These are phyloP conservation scores for Setipinna tenuifilis DNA, from an alignment of 2,797 vertebrate genomes.

Conservation along the genomic window DNA sequence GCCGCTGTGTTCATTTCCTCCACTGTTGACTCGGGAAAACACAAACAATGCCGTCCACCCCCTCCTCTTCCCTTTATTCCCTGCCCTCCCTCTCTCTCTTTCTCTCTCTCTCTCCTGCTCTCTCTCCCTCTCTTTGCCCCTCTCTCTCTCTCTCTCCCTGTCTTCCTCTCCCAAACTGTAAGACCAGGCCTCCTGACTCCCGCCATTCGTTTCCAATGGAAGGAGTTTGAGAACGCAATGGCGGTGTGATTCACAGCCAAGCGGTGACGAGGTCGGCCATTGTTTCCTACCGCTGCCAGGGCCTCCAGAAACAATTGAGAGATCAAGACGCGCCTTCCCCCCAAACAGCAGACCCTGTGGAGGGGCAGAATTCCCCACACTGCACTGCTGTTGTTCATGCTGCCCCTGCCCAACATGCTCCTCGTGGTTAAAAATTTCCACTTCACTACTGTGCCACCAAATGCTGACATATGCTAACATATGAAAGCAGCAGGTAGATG, in stretches of 20 bases:
- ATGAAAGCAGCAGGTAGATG: too few relatives aligned
- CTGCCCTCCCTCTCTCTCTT: conserved; percentile 24
- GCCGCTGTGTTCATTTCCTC: conserved; percentile 59
- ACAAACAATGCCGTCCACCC: conserved; percentile 59
- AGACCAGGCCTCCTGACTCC: conserved; percentile 33
- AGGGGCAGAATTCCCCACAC: conserved; percentile 7
- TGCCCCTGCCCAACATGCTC: neutral
- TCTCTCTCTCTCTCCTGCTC: conserved; percentile 17
- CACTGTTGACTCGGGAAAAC: conserved; percentile 61
- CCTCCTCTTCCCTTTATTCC: conserved; percentile 20
- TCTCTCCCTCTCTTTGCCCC: conserved; percentile 23
- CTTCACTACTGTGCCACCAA: neutral
- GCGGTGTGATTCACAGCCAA: conserved; percentile 46
- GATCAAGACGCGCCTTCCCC: conserved; percentile 41
- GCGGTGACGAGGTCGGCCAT: conserved; percentile 35
- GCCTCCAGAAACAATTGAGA: conserved; percentile 34
- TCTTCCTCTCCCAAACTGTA: conserved; percentile 34
- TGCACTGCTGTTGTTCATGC: neutral
- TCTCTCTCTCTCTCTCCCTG: conserved; percentile 24
- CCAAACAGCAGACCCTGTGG: neutral
- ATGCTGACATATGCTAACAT: too few relatives aligned
- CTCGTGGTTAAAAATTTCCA: neutral
- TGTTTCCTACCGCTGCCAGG: conserved; percentile 40
- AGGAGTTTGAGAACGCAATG: conserved; percentile 46
- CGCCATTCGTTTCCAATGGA: neutral